These are phyloP conservation scores for Hyla sarda DNA, from an alignment of 2,113 vertebrate species.

Conservation along the genomic window DNA sequence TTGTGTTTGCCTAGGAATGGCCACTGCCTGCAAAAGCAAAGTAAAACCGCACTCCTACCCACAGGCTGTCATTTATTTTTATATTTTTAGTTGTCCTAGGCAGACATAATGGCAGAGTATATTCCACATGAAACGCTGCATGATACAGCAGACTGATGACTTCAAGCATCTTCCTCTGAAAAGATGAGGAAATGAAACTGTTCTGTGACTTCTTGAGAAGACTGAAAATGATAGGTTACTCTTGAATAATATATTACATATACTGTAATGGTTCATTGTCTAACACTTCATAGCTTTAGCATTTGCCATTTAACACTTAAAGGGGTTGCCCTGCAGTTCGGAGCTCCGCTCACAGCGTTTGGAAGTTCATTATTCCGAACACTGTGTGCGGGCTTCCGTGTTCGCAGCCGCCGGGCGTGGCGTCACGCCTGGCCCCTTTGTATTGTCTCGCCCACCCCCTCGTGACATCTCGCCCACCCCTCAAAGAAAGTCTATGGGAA, in stretches of 20 bases:
- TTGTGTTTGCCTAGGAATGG: constrained; percentile 42
- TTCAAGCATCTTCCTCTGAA: neutral
- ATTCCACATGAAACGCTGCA: constrained; percentile 27
- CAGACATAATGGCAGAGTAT: constrained; percentile 32
- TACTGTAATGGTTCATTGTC: neutral
- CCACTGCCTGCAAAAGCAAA: constrained; percentile 46
- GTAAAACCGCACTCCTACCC: constrained; percentile 42
- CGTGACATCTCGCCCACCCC: no score
- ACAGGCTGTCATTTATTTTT: constrained; percentile 47
- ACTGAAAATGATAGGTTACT: neutral
- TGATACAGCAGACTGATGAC: neutral
- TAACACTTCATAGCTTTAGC: neutral
- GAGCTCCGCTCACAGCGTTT: no score
- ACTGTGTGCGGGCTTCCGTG: no score
- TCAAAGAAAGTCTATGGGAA: no score
- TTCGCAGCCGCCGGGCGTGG: no score
- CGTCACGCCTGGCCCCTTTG: no score
- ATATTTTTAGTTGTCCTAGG: constrained; percentile 47
- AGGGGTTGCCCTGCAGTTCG: no score
- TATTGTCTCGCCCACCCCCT: no score
- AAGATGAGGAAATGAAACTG: neutral
- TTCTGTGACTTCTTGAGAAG: neutral
- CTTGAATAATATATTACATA: neutral
- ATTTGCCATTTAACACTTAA: neutral
- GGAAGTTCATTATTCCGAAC: no score